These are phyloP conservation scores for Leuciscus waleckii DNA, from an alignment of 2,797 vertebrate genomes.

Conservation along the genomic window DNA sequence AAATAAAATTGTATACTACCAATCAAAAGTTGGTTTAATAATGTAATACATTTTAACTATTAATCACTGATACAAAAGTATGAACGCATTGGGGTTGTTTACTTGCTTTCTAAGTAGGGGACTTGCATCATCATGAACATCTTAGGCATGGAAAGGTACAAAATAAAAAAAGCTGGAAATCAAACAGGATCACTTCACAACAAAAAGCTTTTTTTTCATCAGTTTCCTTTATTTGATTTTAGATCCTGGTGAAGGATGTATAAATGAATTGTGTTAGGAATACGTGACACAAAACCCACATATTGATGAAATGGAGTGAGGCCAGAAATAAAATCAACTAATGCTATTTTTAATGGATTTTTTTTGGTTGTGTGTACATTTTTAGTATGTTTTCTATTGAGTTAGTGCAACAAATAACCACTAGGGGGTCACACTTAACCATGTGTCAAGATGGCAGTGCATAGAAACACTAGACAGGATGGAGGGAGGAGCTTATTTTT, in stretches of 20 bases:
- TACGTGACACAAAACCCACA: background rate
- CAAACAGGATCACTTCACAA: background rate
- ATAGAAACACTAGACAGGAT: background rate
- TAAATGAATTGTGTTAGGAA: background rate
- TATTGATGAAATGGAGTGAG: background rate
- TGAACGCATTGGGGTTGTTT: background rate
- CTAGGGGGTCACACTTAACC: constrained; percentile 21
- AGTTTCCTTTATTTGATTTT: constrained; percentile 23
- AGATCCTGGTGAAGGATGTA: background rate
- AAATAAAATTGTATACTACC: background rate
- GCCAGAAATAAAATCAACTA: background rate
- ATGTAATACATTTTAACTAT: background rate
- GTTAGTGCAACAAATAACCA: constrained; percentile 11
- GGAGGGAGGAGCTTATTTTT: constrained; percentile 23
- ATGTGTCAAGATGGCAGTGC: background rate
- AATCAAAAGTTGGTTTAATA: background rate
- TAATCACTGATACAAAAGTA: background rate
- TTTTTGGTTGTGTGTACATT: background rate
- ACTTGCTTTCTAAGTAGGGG: background rate
- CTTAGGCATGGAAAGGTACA: background rate
- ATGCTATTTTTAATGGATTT: background rate
- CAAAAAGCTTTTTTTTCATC: background rate
- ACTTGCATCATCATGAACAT: rapidly evolving
- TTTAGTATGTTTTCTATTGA: background rate
- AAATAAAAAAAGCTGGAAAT: constrained; percentile 1